These are phyloP conservation scores for Nebria brevicollis DNA, from an alignment of 2,888 invertebrate genomes.

Conservation along the genomic window DNA sequence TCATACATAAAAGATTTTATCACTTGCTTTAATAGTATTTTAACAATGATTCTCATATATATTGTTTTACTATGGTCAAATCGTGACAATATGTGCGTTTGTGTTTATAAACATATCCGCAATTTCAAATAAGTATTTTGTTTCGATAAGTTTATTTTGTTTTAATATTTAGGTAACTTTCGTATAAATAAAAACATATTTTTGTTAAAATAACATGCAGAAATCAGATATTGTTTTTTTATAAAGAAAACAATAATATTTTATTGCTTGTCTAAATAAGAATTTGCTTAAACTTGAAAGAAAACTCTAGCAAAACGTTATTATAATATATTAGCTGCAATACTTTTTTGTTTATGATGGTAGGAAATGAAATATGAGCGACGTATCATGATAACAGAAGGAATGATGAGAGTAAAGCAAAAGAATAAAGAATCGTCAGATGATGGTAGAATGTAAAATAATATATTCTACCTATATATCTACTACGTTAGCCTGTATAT, in stretches of 20 bases:
- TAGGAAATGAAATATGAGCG: background rate
- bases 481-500: background rate
- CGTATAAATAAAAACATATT: no score
- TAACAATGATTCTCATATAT: no score
- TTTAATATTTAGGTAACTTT: no score
- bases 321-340: conserved; percentile 12
- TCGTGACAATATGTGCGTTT: no score
- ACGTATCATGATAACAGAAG: conserved; percentile 10
- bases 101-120: no score
- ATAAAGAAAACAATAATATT: no score
- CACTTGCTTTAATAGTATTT: no score
- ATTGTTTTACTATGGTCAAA: no score
- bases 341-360: conserved; percentile 9
- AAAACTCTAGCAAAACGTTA: background rate
- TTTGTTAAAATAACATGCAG: no score
- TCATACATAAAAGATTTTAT: background rate
- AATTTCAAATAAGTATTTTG: no score
- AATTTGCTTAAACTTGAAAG: background rate
- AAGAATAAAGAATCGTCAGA: conserved; percentile 7
- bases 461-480: conserved; percentile 13
- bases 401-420: conserved; percentile 18
- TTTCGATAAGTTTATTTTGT: no score
- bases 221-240: no score
- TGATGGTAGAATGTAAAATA: conserved; percentile 15
- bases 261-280: background rate